Percentiles rank a stretch among this genome's conserved stretches.
Evolutionary conservation across 2,888 invertebrate species (phyloP).

Genomic region (Colostygia pectinataria): DNA sequence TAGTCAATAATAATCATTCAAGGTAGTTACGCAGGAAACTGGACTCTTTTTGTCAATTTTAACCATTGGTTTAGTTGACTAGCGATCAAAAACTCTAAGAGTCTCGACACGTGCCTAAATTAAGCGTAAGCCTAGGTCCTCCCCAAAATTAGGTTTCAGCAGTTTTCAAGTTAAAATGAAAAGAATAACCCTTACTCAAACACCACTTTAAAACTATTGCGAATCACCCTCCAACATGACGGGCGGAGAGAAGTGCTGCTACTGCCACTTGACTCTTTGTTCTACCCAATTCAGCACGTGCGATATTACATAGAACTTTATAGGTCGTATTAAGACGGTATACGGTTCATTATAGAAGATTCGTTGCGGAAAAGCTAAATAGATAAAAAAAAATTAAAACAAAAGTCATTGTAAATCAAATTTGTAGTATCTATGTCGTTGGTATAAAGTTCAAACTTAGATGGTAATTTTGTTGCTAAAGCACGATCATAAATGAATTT

Average conservation of each 20-base stretch:
- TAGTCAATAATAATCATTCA: too few species aligned
- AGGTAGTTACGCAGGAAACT: too few species aligned
- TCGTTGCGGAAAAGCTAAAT: too few species aligned
- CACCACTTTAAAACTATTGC: constrained; percentile 12
- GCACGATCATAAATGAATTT: neutral
- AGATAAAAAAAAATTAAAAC: too few species aligned
- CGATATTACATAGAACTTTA: constrained; percentile 7
- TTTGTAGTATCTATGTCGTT: neutral
- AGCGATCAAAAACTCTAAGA: too few species aligned
- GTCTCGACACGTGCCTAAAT: neutral
- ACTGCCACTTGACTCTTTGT: constrained; percentile 49
- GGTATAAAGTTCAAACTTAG: neutral
- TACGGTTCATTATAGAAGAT: constrained; percentile 6
- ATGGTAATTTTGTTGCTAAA: neutral
- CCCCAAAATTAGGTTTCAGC: constrained; percentile 2
- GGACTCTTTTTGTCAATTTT: too few species aligned
- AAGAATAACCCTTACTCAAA: constrained; percentile 4
- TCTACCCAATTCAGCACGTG: constrained; percentile 41
- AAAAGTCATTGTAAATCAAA: neutral
- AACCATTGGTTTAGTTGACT: too few species aligned
- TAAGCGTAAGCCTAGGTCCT: neutral
- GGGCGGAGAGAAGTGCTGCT: constrained; percentile 47
- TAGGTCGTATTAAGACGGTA: neutral
- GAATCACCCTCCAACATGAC: constrained; percentile 45
- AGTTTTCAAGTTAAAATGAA: constrained; percentile 1